These are phyloP conservation scores for Sanderia malayensis DNA, from an alignment of 30 jellyfish, hydroid and myxozoan species.

Conservation along the genomic window DNA sequence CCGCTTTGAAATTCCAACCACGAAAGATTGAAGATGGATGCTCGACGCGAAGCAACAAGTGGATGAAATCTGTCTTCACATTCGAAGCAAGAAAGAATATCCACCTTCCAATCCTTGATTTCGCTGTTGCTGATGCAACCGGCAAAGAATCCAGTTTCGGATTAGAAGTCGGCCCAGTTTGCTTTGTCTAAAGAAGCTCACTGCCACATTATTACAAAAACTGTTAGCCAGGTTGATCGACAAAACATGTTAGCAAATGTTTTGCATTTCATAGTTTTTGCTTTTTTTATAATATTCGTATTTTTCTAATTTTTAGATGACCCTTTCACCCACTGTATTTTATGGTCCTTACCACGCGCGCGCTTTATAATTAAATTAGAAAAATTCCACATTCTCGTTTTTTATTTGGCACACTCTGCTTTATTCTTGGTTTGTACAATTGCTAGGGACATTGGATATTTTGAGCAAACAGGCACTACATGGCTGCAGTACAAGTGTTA, in stretches of 20 bases:
- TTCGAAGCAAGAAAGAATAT: conserved; percentile 78
- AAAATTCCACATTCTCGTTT: conserved; percentile 19
- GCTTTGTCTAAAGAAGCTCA: conserved; percentile 50
- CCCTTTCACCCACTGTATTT: conserved; percentile 72
- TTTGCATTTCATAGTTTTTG: conserved; percentile 30
- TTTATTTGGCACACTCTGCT: too few species aligned
- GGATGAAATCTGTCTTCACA: conserved; percentile 75
- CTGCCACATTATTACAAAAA: not conserved
- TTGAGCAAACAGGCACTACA: too few species aligned
- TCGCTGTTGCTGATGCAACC: conserved; percentile 76
- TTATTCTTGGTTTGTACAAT: too few species aligned
- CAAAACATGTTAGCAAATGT: not conserved
- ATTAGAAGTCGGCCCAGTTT: conserved; percentile 93
- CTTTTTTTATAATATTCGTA: conserved; percentile 23
- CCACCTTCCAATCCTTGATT: conserved; percentile 86
- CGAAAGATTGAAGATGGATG: conserved; percentile 75
- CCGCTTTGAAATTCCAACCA: conserved; percentile 68
- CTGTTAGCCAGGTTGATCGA: not conserved
- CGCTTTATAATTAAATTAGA: conserved; percentile 35
- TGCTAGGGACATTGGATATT: too few species aligned
- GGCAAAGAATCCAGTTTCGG: conserved; percentile 83
- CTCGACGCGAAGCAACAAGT: conserved; percentile 45
- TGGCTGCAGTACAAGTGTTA: too few species aligned
- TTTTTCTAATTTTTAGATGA: conserved; percentile 36
- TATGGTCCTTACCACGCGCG: conserved; percentile 87